Percentiles rank a stretch among this genome's conserved stretches.
Evolutionary conservation across 1,140 invertebrate species (phyloP).

Genomic region (Drosophila rhopaloa): DNA sequence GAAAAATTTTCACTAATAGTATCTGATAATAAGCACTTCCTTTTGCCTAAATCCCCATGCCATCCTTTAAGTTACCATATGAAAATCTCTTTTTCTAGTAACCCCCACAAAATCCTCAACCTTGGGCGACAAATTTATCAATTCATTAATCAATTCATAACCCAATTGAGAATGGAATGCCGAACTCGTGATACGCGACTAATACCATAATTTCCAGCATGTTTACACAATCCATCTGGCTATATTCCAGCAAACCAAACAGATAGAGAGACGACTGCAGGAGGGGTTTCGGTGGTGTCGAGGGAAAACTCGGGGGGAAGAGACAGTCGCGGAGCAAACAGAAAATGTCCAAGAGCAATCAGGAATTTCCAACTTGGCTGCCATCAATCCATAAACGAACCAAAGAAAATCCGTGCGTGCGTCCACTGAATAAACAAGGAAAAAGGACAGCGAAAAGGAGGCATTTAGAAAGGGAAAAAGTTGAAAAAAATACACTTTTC

Average conservation of each 20-base stretch:
- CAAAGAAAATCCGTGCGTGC: conserved; percentile 72
- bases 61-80: conserved; percentile 25
- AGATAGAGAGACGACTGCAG: conserved; percentile 24
- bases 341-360: conserved; percentile 66
- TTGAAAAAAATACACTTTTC: conserved; percentile 7
- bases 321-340: conserved; percentile 27
- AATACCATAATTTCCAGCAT: conserved; percentile 79
- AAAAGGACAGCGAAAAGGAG: conserved; percentile 34
- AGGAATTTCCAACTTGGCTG: conserved; percentile 52
- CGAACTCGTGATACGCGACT: conserved; percentile 52
- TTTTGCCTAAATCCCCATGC: background rate
- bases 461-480: conserved; percentile 1
- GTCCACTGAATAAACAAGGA: conserved; percentile 65
- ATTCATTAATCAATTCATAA: conserved; percentile 60
- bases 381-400: conserved; percentile 71
- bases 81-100: conserved; percentile 7
- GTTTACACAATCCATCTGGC: conserved; percentile 84
- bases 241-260: conserved; percentile 67
- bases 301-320: conserved; percentile 3
- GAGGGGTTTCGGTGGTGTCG: conserved; percentile 1
- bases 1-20: background rate
- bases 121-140: conserved; percentile 39
- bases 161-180: conserved; percentile 50
- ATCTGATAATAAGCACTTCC: background rate
- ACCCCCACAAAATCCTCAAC: conserved; percentile 5